Base-by-base conservation (phyloP, 1,140 invertebrate species). In the Orchesella cincta region DNA sequence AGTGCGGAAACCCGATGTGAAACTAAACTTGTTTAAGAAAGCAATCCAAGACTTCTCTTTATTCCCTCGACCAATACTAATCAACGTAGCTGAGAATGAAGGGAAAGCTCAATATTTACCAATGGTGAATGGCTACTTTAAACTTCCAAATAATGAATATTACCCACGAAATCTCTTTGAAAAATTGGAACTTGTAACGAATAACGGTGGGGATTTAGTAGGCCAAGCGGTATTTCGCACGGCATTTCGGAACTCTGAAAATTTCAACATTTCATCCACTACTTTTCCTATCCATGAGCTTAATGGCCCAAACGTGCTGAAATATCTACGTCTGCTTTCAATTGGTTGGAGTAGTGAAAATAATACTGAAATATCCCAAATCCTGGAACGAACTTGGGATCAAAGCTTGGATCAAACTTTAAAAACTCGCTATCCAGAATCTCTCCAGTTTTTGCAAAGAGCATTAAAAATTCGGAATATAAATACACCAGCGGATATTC, bases 101-200 rank as follows among this genome's bases (percentile, higher is more conserved):
- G 31, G 73, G 1, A 33, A 2, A 1, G 39, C 33, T 14, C 23
- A 75, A 0, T 26, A 75, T 20, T 34, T 75, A 8, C 51, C 1
- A 39, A 71, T 73, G 8, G 26, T 71, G 3, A 75, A 78, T 33
- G 64, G 62, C 20, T 75, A 54, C 12, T 78, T 33, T 28, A 46
- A 52, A 71, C 52, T 78, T 12, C 77, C 77, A n/a, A 78, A 78
- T 46, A 73, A 73, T 20, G 73, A 78, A 20, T 75, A 67, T 26
- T 75, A 70, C 23, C 77, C 77, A 12, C 23, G 36, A 71, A 78
- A 78, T 62, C 31, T 78, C 1, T 72, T 75, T n/a, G 67, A 75
- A 14, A 75, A 75, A 73, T 72, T 78, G 31, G 26, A 78, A 71
- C 5, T 31, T 20, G 12, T 46, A 14, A 33, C 16, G 3, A 52